Evolutionary conservation across 2,113 vertebrate species (phyloP).

Genomic region (Saguinus midas): DNA sequence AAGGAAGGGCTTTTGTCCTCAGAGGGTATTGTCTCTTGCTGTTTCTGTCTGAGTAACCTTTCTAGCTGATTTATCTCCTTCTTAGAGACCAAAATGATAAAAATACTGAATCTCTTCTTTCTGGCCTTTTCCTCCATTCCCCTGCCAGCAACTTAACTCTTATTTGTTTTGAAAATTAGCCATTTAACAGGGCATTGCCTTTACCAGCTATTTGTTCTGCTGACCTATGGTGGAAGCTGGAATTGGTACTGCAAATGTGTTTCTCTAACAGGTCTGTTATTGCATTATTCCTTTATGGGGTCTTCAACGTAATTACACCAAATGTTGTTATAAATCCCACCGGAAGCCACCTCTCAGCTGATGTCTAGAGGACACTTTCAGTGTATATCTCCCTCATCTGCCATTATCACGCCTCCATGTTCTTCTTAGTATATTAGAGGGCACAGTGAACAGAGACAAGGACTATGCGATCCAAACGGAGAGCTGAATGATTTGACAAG

Average conservation of each 20-base stretch:
- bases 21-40: slow-evolving; percentile 18
- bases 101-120: slow-evolving; percentile 26
- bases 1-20: slow-evolving; percentile 47
- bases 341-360: slow-evolving; percentile 73
- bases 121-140: background rate
- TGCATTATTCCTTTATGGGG: slow-evolving; percentile 83
- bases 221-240: slow-evolving; percentile 81
- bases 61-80: slow-evolving; percentile 54
- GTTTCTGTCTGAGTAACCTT: slow-evolving; percentile 59
- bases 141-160: slow-evolving; percentile 57
- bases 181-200: slow-evolving; percentile 76
- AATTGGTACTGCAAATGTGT: slow-evolving; percentile 80
- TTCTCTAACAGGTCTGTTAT: slow-evolving; percentile 83
- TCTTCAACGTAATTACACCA: slow-evolving; percentile 80
- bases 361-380: slow-evolving; percentile 80
- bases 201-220: slow-evolving; percentile 83
- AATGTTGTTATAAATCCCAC: slow-evolving; percentile 86
- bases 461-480: slow-evolving; percentile 77
- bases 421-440: slow-evolving; percentile 78
- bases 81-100: slow-evolving; percentile 46
- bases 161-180: slow-evolving; percentile 79
- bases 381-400: slow-evolving; percentile 64
- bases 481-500: slow-evolving; percentile 79
- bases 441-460: slow-evolving; percentile 74
- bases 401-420: slow-evolving; percentile 62